Evolutionary conservation across 2,797 vertebrate genomes (phyloP).

Genomic region (Leucoraja ocellata): DNA sequence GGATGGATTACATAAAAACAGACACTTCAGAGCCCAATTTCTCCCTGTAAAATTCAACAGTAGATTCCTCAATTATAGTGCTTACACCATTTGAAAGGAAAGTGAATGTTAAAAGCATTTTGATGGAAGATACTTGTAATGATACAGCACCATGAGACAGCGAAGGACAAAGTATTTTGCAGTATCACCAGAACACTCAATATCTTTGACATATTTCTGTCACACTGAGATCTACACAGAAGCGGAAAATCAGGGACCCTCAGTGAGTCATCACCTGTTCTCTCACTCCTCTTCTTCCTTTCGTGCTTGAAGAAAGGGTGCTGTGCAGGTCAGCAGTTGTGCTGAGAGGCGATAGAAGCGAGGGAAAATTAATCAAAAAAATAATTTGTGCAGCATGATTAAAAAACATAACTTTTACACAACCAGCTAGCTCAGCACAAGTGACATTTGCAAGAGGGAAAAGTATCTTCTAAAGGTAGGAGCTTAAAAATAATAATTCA

Average conservation of each 20-base stretch:
- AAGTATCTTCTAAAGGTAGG: slow-evolving; percentile 79
- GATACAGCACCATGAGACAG: neutral
- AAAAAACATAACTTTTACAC: slow-evolving; percentile 72
- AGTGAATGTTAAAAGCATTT: slow-evolving; percentile 23
- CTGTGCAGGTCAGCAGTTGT: slow-evolving; percentile 27
- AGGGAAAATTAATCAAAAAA: slow-evolving; percentile 71
- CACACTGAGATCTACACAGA: neutral
- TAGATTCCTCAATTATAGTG: neutral
- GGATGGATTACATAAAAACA: too few species aligned
- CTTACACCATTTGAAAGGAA: slow-evolving; percentile 11
- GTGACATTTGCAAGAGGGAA: slow-evolving; percentile 76
- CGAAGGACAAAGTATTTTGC: slow-evolving; percentile 11
- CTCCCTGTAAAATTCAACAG: neutral
- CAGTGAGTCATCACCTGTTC: neutral
- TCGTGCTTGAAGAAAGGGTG: slow-evolving; percentile 5
- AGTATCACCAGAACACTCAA: slow-evolving; percentile 15
- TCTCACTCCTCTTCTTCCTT: neutral
- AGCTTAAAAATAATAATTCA: slow-evolving; percentile 83
- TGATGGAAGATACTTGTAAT: slow-evolving; percentile 17
- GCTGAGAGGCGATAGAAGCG: slow-evolving; percentile 58
- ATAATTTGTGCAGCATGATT: slow-evolving; percentile 59
- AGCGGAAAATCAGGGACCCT: neutral
- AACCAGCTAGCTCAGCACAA: slow-evolving; percentile 71
- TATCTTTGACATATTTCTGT: slow-evolving; percentile 9
- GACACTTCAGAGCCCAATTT: too few species aligned